A percentile compares a stretch with the other conserved stretches of the same genome.
Evolutionary conservation across 2,797 vertebrate genomes (phyloP).

Genomic region (Halcyon badia): DNA sequence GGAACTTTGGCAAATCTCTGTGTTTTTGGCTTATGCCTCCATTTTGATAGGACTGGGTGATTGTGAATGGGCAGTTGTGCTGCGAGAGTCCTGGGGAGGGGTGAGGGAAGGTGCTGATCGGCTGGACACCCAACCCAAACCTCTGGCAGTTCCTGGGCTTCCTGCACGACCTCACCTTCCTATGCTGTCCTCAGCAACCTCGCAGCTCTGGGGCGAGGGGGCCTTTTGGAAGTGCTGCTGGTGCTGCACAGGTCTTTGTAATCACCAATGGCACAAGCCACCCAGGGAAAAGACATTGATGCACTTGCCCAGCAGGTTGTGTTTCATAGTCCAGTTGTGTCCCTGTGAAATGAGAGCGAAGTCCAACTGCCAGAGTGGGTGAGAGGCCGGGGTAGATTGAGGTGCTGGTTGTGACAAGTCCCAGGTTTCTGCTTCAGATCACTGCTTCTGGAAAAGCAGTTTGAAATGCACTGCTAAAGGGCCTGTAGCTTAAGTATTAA

Average conservation of each 20-base stretch:
- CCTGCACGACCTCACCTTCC: background rate
- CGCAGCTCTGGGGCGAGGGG: background rate
- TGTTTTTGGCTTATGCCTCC: background rate
- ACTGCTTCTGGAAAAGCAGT: background rate
- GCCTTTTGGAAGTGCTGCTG: background rate
- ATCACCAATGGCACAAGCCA: background rate
- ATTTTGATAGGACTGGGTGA: background rate
- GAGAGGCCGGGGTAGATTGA: rapidly evolving
- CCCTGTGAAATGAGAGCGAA: background rate
- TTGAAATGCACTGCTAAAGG: background rate
- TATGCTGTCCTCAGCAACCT: background rate
- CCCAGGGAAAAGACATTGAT: no score
- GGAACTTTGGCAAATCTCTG: background rate
- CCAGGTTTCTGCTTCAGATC: background rate
- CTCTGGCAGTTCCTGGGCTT: background rate
- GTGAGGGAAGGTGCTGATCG: background rate
- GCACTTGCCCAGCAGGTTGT: background rate
- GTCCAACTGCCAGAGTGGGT: background rate
- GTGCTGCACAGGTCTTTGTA: background rate
- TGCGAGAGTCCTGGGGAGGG: background rate
- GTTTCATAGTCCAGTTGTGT: background rate
- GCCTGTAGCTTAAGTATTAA: background rate
- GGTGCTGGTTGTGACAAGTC: background rate
- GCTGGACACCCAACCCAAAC: background rate
- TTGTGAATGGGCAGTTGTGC: background rate